Percentiles rank a stretch among this genome's conserved stretches.
phyloP scores from a whole-genome alignment of 2,888 invertebrate species.

The Mactromeris polynyma region DNA sequence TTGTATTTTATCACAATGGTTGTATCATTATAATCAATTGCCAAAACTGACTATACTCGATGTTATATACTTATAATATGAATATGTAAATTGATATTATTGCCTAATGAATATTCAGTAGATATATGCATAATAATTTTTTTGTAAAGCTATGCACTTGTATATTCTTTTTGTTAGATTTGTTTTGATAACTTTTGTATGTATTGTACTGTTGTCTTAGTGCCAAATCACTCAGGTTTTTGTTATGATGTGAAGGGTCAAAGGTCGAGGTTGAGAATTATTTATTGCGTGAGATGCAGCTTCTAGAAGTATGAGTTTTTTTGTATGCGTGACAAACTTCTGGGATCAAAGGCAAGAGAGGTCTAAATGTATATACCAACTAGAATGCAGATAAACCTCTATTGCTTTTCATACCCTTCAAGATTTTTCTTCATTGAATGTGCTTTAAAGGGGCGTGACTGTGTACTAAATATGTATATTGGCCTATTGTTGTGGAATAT shows the following conservation, averaged over 20 bases:
- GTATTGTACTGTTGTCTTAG: slow-evolving; percentile 45
- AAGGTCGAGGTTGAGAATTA: not conserved
- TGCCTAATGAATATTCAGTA: not conserved
- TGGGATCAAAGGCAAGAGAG: not conserved
- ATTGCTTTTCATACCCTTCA: not conserved
- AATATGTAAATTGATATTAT: slow-evolving; percentile 2
- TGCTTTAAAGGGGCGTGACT: slow-evolving; percentile 3
- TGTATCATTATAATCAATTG: not conserved
- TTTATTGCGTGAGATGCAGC: not conserved
- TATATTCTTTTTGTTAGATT: slow-evolving; percentile 39
- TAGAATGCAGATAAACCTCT: not conserved
- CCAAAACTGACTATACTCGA: not conserved
- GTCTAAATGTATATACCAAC: not conserved
- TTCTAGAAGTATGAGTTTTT: not conserved
- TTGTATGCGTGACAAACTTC: not conserved
- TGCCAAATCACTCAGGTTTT: slow-evolving; percentile 63
- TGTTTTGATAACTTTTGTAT: slow-evolving; percentile 35
- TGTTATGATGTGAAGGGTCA: slow-evolving; percentile 1
- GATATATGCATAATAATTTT: slow-evolving; percentile 17
- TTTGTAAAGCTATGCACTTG: slow-evolving; percentile 36
- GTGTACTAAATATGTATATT: slow-evolving; percentile 1
- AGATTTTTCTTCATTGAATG: not conserved
- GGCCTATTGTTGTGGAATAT: not conserved
- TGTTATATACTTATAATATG: not conserved
- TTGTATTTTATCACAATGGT: slow-evolving; percentile 5